Base-by-base conservation (phyloP, 2,113 vertebrate genomes). In the Perca schrenkii region DNA sequence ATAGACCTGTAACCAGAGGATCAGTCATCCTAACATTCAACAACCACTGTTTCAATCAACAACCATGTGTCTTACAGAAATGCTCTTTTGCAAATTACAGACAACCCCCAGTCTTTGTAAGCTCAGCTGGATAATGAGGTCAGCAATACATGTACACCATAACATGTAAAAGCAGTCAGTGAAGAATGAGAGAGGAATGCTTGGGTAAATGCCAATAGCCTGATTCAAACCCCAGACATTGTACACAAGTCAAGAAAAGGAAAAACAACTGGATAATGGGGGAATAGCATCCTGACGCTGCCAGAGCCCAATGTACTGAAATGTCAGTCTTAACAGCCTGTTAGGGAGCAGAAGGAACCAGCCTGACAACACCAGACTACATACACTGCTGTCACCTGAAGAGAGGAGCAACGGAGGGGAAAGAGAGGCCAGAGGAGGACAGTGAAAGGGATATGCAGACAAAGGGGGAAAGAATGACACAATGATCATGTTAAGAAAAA, bases 291-390 rank as follows among this genome's bases (percentile, higher is more conserved):
- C 47, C 49, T 53, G 78, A 68, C 47, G 49, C 80, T 79, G 89
- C 77, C 85, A 72, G 70, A 80, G 79, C 46, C 76, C 77, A 76
- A 62, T 75, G 69, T 82, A 72, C 71, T 65, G 0, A 80, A 53
- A 76, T 69, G 83, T 83, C 80, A 70, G 79, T 80, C 57, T 82
- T 49, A 78, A 71, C 52, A 75, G 85, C 54, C 79, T 78, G 85
- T 84, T 86, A 83, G 77, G 70, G 57, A 75, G 75, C 74, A 66
- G 36, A 79, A 54, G 49, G 72, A 85, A 70, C 46, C 47, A 72
- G 62, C 34, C 57, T 65, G 82, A 84, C 80, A 86, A 57, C 22
- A 71, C 77, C 52, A 57, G 50, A 40, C 65, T 62, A 75, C 72
- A 54, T 14, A 74, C 8, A 61, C 52, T 52, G 60, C 63, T 74